Conservation (phyloP, 2,797 vertebrate species). For the Onychomys torridus region DNA sequence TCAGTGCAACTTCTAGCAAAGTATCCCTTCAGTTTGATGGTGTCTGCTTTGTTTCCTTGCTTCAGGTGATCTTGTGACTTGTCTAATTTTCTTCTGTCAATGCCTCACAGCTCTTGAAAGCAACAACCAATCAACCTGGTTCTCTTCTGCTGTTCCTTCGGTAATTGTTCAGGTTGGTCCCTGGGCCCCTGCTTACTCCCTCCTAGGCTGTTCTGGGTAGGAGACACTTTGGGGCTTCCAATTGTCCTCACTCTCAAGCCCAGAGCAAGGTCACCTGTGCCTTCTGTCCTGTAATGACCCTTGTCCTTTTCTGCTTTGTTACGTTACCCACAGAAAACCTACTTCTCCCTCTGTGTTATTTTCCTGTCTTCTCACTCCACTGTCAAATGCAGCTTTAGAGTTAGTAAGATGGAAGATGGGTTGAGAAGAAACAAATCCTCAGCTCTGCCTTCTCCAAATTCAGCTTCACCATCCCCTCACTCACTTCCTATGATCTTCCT, state of each 20-base stretch:
- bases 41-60: neutral
- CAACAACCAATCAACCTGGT: neutral
- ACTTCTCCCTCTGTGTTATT: neutral
- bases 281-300: neutral
- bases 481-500: neutral
- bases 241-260: neutral
- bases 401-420: neutral
- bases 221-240: neutral
- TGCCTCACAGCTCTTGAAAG: neutral
- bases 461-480: too few relatives aligned
- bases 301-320: neutral
- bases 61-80: conserved; percentile 1
- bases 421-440: neutral
- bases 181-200: neutral
- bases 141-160: neutral
- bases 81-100: conserved; percentile 42
- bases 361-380: neutral
- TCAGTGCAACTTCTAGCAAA: neutral
- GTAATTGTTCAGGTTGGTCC: neutral
- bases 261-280: neutral
- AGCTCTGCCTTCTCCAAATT: neutral
- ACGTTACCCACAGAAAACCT: neutral
- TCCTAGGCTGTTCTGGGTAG: neutral
- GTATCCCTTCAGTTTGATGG: neutral
- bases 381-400: neutral